Conservation (phyloP, 2,888 invertebrate genomes). For the Macrophya alboannulata region DNA sequence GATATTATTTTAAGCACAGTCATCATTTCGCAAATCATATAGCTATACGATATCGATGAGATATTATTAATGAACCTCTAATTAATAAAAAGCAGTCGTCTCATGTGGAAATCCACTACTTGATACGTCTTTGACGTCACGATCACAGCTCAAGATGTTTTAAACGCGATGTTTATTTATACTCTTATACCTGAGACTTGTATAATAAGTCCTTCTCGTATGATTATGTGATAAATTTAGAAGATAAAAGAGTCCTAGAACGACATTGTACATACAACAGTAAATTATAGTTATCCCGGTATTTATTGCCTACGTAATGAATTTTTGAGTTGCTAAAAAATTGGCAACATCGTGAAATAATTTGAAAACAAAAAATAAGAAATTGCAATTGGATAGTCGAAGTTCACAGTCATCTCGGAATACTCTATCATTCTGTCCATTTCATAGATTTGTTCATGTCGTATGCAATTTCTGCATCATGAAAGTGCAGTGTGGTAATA, state of each 20-base stretch:
- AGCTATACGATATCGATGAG: neutral
- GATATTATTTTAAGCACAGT: neutral
- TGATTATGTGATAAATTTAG: neutral
- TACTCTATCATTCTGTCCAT: neutral
- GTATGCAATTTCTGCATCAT: neutral
- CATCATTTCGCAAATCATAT: neutral
- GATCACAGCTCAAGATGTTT: neutral
- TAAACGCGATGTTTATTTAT: neutral
- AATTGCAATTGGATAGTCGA: neutral
- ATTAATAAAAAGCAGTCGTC: neutral
- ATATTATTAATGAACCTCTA: neutral
- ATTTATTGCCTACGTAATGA: no score
- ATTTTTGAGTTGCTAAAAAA: neutral
- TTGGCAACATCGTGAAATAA: neutral
- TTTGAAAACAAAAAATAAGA: no score
- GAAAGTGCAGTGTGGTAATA: neutral
- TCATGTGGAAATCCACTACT: neutral
- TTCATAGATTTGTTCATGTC: neutral
- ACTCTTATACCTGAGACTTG: neutral
- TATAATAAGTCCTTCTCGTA: neutral
- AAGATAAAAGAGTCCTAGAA: neutral
- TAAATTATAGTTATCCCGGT: no score
- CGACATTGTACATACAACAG: no score
- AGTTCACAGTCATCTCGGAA: neutral
- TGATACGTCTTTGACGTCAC: slow-evolving; percentile 1